Base-by-base conservation (phyloP, 2,113 vertebrate species). In the Marmota monax region DNA sequence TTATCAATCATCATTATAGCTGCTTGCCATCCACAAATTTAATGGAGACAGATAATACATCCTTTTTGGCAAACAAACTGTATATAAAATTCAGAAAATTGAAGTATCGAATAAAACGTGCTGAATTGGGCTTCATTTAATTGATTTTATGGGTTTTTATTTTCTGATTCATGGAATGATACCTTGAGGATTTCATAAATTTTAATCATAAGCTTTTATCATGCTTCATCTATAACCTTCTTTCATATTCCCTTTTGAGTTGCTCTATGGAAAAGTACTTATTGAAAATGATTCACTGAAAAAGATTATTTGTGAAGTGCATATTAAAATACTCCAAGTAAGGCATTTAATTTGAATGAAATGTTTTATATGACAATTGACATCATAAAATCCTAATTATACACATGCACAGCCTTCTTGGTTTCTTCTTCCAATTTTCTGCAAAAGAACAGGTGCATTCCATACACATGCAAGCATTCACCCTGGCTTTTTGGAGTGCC, bases 151-250 rank as follows among this genome's bases (percentile, higher is more conserved):
- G 27, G 58, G n/a, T 72, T 92, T 95, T 93, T 0, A 0, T 97
- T 95, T 85, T 34, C 37, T 22, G 23, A 94, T 42, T 97, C 84
- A 93, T 97, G 96, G 91, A 97, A 98, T 97, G 98, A 97, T 97
- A 97, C 84, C 95, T 98, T 97, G 84, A 91, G 42, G 67, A 96
- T 97, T 97, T 80, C 90, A 97, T 95, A 96, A 96, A 98, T 95
- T 97, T 96, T 97, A 97, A 97, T 97, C 93, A 96, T 96, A 96
- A 98, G 98, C 83, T 89, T 96, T 93, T 90, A 90, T 82, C 96
- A 65, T 98, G 74, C 97, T 94, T 97, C 97, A 96, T 98, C 88
- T 97, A 96, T 92, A 92, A 80, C 86, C 58, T 95, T 86, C 93
- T 96, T 96, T 97, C 90, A 93, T 34, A 95, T 80, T 96, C 88